Evolutionary conservation across 92 coral and sea anemone genomes (phyloP).

Genomic region (Phenganax marumi): DNA sequence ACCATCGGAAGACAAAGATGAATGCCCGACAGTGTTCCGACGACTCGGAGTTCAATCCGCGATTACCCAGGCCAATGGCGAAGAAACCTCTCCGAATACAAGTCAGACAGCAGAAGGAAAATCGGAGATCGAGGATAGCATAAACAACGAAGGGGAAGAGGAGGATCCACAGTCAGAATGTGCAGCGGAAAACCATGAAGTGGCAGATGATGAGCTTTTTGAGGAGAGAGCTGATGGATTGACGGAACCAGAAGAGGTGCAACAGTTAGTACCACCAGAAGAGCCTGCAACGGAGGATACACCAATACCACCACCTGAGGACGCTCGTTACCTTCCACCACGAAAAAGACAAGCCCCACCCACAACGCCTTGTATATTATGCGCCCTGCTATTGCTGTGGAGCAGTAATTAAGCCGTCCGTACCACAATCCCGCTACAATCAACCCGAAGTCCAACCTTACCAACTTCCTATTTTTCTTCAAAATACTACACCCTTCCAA

Average conservation of each 20-base stretch:
- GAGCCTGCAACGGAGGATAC: not conserved
- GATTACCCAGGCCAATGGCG: not conserved
- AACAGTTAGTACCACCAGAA: not conserved
- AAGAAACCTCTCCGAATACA: not conserved
- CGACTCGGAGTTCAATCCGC: not conserved
- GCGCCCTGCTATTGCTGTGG: too few species aligned
- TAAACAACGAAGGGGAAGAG: not conserved
- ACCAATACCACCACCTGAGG: too few species aligned
- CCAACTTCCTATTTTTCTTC: too few species aligned
- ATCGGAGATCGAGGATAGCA: not conserved
- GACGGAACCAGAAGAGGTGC: not conserved
- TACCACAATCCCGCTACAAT: too few species aligned
- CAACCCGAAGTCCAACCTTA: too few species aligned
- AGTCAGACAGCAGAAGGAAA: not conserved
- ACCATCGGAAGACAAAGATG: not conserved
- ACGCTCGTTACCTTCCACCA: too few species aligned
- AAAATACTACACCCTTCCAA: too few species aligned
- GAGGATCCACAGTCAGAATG: not conserved
- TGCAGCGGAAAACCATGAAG: not conserved
- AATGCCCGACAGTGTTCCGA: not conserved
- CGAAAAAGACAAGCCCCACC: too few species aligned
- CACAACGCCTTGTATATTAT: too few species aligned
- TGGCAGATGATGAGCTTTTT: not conserved
- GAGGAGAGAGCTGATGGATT: not conserved
- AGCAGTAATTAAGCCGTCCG: too few species aligned